Conservation (phyloP, 2,113 vertebrate species). For the Microtus richardsoni region DNA sequence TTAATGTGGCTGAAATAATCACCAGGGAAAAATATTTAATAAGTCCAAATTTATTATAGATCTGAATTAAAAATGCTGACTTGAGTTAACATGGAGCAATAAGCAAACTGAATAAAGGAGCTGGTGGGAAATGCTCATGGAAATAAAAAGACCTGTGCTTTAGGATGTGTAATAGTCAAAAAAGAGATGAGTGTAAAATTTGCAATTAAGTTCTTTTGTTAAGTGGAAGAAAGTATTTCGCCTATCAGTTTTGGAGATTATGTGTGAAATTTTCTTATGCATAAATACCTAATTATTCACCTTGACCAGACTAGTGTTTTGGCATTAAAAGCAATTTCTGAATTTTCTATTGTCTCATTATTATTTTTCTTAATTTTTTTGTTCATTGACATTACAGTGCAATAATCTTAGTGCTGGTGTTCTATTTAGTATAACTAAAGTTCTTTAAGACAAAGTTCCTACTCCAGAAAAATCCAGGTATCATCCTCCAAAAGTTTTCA, state of each 20-base stretch:
- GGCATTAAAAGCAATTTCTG: slow-evolving; percentile 38
- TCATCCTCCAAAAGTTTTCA: neutral
- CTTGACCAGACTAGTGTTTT: neutral
- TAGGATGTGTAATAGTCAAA: slow-evolving; percentile 9
- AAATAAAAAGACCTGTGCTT: slow-evolving; percentile 6
- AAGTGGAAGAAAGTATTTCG: slow-evolving; percentile 52
- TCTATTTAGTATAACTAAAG: neutral
- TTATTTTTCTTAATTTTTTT: slow-evolving; percentile 21
- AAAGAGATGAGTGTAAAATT: slow-evolving; percentile 39
- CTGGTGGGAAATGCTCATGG: neutral
- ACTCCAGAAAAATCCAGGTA: slow-evolving; percentile 45
- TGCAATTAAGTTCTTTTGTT: slow-evolving; percentile 33
- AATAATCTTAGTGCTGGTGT: neutral
- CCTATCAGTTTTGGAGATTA: slow-evolving; percentile 8
- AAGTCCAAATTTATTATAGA: slow-evolving; percentile 37
- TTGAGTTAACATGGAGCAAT: neutral
- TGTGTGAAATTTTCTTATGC: slow-evolving; percentile 43
- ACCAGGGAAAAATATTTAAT: slow-evolving; percentile 39
- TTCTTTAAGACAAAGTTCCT: slow-evolving; percentile 33
- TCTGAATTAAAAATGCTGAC: slow-evolving; percentile 33
- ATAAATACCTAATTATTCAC: slow-evolving; percentile 44
- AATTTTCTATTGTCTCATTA: neutral
- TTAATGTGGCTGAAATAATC: slow-evolving; percentile 21
- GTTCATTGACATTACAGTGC: neutral
- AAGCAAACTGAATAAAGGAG: neutral